These are phyloP conservation scores for Ptilonorhynchus violaceus DNA, from an alignment of 2,113 vertebrate genomes.

Conservation along the genomic window DNA sequence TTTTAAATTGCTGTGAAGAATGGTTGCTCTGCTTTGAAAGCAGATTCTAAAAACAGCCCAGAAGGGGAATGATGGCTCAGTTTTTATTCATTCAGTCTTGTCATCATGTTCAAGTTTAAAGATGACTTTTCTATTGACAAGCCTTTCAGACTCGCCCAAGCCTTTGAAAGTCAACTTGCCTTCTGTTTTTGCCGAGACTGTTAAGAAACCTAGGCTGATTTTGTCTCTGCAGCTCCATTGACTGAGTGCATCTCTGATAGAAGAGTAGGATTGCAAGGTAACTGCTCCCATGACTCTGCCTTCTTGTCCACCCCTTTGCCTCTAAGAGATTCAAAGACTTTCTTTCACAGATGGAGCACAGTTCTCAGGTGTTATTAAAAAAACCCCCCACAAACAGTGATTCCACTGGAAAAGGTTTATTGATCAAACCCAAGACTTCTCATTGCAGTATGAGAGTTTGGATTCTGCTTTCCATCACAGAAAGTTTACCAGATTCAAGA, in stretches of 20 bases:
- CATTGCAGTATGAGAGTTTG: neutral
- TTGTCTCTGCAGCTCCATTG: neutral
- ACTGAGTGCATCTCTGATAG: neutral
- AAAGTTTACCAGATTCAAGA: neutral
- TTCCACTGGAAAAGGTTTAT: neutral
- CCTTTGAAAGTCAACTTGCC: neutral
- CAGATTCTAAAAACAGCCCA: neutral
- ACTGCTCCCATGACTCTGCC: neutral
- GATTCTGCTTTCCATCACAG: neutral
- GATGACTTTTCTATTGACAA: neutral
- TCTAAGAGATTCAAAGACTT: neutral
- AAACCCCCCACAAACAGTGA: fast-evolving
- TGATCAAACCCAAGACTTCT: neutral
- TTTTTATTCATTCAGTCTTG: neutral
- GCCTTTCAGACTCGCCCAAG: neutral
- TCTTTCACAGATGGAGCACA: neutral
- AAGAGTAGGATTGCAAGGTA: neutral
- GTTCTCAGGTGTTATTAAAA: neutral
- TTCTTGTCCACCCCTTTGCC: neutral
- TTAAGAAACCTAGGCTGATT: neutral
- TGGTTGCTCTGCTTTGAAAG: neutral
- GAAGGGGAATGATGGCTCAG: neutral
- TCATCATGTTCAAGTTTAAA: neutral
- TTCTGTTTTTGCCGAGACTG: neutral
- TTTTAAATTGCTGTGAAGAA: conserved; percentile 3